Percentiles rank a stretch among this genome's conserved stretches.
Conservation (phyloP, 2,113 vertebrate genomes). For the Leptobrachium ailaonicum region DNA sequence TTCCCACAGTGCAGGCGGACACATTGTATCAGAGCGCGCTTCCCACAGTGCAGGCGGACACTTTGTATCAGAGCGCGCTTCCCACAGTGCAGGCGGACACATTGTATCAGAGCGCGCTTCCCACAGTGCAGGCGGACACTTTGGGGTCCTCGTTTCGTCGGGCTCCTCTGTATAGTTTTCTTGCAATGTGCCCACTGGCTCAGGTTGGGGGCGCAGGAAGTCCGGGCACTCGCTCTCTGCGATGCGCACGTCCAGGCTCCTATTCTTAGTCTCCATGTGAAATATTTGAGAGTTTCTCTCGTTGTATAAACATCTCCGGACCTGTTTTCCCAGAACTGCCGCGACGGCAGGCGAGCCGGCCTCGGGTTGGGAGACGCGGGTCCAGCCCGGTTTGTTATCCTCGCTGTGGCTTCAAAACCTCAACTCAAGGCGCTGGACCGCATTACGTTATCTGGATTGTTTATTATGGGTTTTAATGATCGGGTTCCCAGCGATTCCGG, state of each 20-base stretch:
- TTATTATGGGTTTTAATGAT: too few species aligned
- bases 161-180: neutral
- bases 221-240: neutral
- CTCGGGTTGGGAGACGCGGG: neutral
- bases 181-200: neutral
- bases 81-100: neutral
- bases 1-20: constrained; percentile 27
- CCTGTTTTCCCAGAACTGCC: constrained; percentile 17
- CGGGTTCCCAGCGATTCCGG: too few species aligned
- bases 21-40: neutral
- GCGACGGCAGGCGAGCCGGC: neutral
- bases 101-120: neutral
- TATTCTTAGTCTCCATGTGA: constrained; percentile 39
- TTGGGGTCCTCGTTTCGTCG: neutral
- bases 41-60: constrained; percentile 23
- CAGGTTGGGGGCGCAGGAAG: constrained; percentile 2
- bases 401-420: neutral
- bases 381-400: neutral
- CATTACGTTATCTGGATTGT: too few species aligned
- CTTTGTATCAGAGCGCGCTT: neutral
- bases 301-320: constrained; percentile 28
- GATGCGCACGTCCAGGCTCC: neutral
- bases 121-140: constrained; percentile 15
- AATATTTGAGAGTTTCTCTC: constrained; percentile 3
- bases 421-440: too few species aligned